These are phyloP conservation scores for Crotophaga sulcirostris DNA, from an alignment of 2,113 vertebrate genomes.

Conservation along the genomic window DNA sequence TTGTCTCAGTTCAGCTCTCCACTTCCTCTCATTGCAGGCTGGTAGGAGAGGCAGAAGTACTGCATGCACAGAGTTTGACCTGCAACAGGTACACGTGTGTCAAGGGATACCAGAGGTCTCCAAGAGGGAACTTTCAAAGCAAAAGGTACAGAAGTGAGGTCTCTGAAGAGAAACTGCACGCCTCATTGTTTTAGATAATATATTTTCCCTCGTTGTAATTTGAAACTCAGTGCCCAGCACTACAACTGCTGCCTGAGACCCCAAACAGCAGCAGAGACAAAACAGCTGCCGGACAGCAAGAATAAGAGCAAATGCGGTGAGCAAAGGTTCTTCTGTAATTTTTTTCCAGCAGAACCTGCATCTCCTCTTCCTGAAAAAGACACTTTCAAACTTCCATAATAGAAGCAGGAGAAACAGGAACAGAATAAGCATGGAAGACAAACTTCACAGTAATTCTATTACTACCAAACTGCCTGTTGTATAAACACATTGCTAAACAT, in stretches of 20 bases:
- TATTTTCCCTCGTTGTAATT: not conserved
- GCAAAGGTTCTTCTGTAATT: not conserved
- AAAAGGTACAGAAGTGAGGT: not conserved
- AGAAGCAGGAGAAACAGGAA: not conserved
- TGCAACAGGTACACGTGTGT: not conserved
- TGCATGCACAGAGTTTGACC: not conserved
- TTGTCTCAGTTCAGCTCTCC: not conserved
- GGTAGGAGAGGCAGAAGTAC: not conserved
- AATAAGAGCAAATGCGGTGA: not conserved
- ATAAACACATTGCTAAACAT: not conserved
- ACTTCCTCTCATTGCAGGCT: not conserved
- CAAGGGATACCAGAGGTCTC: not conserved
- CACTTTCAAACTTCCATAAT: not conserved
- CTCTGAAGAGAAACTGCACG: not conserved
- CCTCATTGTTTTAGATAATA: not conserved
- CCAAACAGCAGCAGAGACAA: not conserved
- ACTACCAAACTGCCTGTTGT: not conserved
- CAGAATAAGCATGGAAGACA: not conserved
- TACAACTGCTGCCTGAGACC: not conserved
- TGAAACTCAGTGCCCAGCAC: not conserved
- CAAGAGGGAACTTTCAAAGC: not conserved
- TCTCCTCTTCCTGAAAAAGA: not conserved
- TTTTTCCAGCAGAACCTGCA: not conserved
- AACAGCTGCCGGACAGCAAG: not conserved
- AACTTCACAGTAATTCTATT: not conserved